Base-by-base conservation (phyloP, 2,797 vertebrate species). In the Picus viridis region DNA sequence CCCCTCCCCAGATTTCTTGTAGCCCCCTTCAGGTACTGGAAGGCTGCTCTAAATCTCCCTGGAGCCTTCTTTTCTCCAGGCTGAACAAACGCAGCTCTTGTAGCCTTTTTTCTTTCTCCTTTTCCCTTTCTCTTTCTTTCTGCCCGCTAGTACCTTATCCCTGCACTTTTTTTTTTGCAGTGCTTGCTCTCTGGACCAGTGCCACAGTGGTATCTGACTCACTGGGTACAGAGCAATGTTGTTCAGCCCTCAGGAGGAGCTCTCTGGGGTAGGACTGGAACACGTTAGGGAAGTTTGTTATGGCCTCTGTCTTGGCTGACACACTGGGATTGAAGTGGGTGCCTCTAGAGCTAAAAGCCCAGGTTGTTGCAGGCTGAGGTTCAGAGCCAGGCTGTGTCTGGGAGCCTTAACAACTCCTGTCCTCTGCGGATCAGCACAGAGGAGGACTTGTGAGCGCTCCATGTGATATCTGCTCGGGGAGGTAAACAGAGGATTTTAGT, bases 401-500 rank as follows among this genome's bases (percentile, higher is more conserved):
- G 79, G 84, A 95, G 73, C 88, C 0, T 6, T 17, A 89, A 34
- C 78, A 86, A 68, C 85, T 53, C 83, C 69, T 30, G 6, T 69
- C 87, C 87, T 89, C 90, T 72, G 74, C 0, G 51, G 92, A 88
- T 91, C 77, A 94, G 89, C 90, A 96, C 95, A 96, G 92, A 96
- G 92, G 58, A 80, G 62, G 13, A 92, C 80, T 94, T 96, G 95
- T 95, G 92, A 94, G 71, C 69, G 77, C 32, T 84, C 91, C 94
- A 4, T 94, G 92, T 91, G 87, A 96, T 96, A 96, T 86, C 96
- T 96, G 90, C 23, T 93, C 72, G 7, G 83, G 85, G 85, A 96
- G 89, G 92, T 96, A 96, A 96, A 96, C 87, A 95, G 93, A 95
- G 93, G 93, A 91, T 89, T 95, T 95, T 59, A 92, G 95, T 96